Conservation (phyloP, 1,140 invertebrate genomes). For the Eriocheir sinensis region DNA sequence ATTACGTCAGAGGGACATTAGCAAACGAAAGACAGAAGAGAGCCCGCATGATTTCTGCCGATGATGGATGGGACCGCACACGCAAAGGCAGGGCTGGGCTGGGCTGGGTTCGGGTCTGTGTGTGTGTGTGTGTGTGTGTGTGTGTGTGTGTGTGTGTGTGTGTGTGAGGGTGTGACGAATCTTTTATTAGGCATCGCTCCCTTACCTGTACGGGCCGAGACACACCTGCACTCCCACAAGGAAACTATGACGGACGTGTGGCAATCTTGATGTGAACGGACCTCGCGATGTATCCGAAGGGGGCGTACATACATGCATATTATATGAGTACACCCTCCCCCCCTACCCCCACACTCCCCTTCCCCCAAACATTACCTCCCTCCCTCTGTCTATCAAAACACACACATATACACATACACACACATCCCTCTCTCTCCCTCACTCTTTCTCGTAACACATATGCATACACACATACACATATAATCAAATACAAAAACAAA, state of each 20-base stretch:
- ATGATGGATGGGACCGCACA: constrained; percentile 37
- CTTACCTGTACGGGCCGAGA: neutral
- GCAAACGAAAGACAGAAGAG: constrained; percentile 21
- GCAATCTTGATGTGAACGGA: no score
- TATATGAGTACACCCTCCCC: neutral
- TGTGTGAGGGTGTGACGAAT: constrained; percentile 15
- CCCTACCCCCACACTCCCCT: neutral
- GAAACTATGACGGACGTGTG: neutral
- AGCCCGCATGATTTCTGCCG: constrained; percentile 29
- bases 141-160: constrained; percentile 52
- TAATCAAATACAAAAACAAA: neutral
- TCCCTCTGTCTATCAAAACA: neutral
- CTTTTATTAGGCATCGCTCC: neutral
- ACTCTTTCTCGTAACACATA: neutral
- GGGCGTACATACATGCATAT: neutral
- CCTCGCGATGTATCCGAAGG: no score
- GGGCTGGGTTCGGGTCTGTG: neutral
- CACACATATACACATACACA: neutral
- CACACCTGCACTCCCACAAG: neutral
- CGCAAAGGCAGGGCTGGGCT: no score
- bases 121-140: constrained; percentile 45
- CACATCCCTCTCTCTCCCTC: neutral
- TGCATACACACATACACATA: constrained; percentile 9
- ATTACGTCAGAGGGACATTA: constrained; percentile 42
- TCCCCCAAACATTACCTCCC: neutral